phyloP scores from a whole-genome alignment of 2,113 vertebrate species.

The Chaetodon auriga region DNA sequence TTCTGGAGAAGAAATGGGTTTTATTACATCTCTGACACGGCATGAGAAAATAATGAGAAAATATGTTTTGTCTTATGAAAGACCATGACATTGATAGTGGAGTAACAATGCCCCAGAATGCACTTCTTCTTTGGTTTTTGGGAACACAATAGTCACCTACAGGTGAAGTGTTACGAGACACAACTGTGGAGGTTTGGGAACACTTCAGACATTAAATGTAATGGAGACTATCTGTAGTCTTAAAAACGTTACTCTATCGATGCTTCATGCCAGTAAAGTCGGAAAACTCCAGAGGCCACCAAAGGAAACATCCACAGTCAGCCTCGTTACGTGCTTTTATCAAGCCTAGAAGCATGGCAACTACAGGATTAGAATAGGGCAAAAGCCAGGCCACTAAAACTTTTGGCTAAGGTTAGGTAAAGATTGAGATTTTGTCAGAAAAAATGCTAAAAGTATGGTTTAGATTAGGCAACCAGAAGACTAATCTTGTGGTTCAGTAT shows the following conservation, averaged over 20 bases:
- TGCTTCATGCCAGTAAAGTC: not conserved
- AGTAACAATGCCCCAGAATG: not conserved
- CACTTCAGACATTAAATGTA: not conserved
- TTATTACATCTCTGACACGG: not conserved
- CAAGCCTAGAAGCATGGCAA: not conserved
- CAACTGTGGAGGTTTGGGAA: not conserved
- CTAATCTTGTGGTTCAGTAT: not conserved
- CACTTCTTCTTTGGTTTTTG: not conserved
- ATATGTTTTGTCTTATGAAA: not conserved
- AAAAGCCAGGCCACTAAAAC: not conserved
- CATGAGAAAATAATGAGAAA: not conserved
- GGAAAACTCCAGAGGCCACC: not conserved
- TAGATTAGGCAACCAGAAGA: not conserved
- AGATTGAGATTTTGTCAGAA: not conserved
- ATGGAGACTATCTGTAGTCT: not conserved
- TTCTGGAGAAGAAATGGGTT: not conserved
- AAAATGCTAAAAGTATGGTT: not conserved
- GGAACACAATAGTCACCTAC: not conserved
- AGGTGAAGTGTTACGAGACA: not conserved
- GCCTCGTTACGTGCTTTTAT: not conserved
- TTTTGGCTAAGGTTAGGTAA: too few relatives aligned
- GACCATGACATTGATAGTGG: not conserved
- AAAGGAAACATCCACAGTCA: not conserved
- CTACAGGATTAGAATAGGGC: not conserved
- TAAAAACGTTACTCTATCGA: not conserved